These are phyloP conservation scores for Leptatherina wallacei DNA, from an alignment of 2,797 vertebrate genomes.

Conservation along the genomic window DNA sequence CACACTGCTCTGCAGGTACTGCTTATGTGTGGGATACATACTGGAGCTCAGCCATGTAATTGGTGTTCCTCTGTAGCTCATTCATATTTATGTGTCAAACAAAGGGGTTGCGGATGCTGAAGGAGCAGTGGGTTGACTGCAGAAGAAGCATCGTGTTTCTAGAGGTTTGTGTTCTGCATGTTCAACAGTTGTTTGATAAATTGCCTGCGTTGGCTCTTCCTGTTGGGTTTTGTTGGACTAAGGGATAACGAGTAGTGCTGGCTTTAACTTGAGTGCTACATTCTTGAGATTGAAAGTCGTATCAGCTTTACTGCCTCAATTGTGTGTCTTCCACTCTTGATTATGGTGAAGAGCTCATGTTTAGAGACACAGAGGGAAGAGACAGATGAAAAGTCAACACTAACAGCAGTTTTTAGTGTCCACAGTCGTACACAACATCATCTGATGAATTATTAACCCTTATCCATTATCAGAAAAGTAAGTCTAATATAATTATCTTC, in stretches of 20 bases:
- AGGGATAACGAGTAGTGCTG: neutral
- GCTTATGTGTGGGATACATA: conserved; percentile 6
- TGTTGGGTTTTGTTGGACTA: neutral
- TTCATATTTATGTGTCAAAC: conserved; percentile 21
- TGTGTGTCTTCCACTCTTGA: neutral
- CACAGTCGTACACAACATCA: neutral
- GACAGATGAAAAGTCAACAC: neutral
- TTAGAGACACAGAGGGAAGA: neutral
- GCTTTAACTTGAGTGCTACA: neutral
- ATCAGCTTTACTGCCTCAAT: neutral
- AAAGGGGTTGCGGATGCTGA: conserved; percentile 5
- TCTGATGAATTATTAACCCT: neutral
- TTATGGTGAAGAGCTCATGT: neutral
- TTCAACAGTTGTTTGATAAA: conserved; percentile 21
- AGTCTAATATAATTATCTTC: neutral
- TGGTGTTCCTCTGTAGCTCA: conserved; percentile 1
- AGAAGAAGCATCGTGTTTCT: conserved; percentile 10
- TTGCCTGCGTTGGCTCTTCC: neutral
- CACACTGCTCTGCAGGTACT: neutral
- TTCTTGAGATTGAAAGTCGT: neutral
- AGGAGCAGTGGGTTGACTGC: neutral
- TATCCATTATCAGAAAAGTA: neutral
- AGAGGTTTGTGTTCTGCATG: conserved; percentile 5
- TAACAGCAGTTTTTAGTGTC: neutral
- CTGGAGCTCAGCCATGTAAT: conserved; percentile 3